Evolutionary conservation across 2,888 invertebrate genomes (phyloP).

Genomic region (Drosophila phalerata): DNA sequence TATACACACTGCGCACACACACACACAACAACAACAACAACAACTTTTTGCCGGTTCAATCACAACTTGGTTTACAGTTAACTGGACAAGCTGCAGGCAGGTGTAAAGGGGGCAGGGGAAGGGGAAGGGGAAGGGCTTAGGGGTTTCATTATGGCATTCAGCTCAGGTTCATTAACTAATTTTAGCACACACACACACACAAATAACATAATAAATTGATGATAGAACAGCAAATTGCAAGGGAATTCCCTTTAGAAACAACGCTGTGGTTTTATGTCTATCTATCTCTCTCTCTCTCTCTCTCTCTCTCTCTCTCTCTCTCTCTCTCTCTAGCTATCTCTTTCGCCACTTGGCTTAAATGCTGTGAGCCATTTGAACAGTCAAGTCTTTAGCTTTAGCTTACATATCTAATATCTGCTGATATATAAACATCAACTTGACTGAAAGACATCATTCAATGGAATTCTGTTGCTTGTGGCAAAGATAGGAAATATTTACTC

Average conservation of each 20-base stretch:
- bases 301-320: neutral
- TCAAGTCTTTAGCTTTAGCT: slow-evolving; percentile 19
- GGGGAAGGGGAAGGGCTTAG: slow-evolving; percentile 1
- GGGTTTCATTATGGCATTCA: slow-evolving; percentile 62
- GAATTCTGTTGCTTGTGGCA: slow-evolving; percentile 21
- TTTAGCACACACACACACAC: slow-evolving; percentile 54
- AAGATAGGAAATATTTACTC: neutral
- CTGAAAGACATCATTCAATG: slow-evolving; percentile 17
- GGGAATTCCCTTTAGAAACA: slow-evolving; percentile 31
- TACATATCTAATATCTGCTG: neutral
- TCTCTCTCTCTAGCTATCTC: neutral
- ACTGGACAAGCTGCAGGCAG: slow-evolving; percentile 28
- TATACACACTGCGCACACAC: slow-evolving; percentile 55
- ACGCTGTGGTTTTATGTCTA: neutral
- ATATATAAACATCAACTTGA: slow-evolving; percentile 19
- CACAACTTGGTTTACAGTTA: slow-evolving; percentile 53
- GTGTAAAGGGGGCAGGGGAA: neutral
- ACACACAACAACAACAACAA: slow-evolving; percentile 18
- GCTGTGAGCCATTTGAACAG: slow-evolving; percentile 39
- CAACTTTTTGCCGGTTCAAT: slow-evolving; percentile 55
- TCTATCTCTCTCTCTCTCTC: neutral
- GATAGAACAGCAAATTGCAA: slow-evolving; percentile 40
- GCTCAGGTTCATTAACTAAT: slow-evolving; percentile 75
- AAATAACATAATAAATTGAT: slow-evolving; percentile 73
- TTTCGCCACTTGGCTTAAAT: slow-evolving; percentile 33